Evolutionary conservation across 2,888 invertebrate species (phyloP).

Genomic region (Tetranychus truncatus): DNA sequence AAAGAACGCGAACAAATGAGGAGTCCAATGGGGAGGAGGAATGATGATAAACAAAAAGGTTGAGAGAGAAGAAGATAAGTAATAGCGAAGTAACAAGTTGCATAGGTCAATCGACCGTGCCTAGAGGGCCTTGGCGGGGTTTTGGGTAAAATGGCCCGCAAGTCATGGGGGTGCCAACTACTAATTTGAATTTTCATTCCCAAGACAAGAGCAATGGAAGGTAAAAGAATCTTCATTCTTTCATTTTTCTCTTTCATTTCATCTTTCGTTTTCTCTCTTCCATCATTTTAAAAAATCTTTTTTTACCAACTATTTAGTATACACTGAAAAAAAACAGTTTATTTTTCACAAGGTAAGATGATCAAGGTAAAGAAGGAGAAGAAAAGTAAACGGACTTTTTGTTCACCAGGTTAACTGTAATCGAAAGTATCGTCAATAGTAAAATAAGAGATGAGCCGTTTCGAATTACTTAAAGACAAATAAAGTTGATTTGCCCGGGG

Average conservation of each 20-base stretch:
- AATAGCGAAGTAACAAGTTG: constrained; percentile 1
- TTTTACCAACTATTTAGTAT: background rate
- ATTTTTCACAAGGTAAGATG: background rate
- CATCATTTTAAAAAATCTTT: background rate
- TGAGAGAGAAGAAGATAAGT: constrained; percentile 5
- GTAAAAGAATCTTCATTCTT: too few species aligned
- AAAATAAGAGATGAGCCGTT: background rate
- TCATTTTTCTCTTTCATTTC: too few species aligned
- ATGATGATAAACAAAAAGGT: background rate
- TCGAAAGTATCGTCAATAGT: background rate
- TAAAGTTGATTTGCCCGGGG: background rate
- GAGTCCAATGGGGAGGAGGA: constrained; percentile 2
- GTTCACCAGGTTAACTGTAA: background rate
- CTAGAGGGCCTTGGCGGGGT: background rate
- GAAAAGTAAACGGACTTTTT: background rate
- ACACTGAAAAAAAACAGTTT: background rate
- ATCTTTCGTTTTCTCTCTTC: background rate
- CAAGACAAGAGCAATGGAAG: background rate
- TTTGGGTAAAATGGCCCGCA: background rate
- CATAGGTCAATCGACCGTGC: background rate
- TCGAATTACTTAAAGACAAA: background rate
- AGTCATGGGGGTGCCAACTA: background rate
- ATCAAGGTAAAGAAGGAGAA: background rate
- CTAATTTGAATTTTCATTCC: background rate
- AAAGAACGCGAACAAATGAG: background rate